phyloP scores from a whole-genome alignment of 2,797 vertebrate species.

The Helicolenus hilgendorfi region DNA sequence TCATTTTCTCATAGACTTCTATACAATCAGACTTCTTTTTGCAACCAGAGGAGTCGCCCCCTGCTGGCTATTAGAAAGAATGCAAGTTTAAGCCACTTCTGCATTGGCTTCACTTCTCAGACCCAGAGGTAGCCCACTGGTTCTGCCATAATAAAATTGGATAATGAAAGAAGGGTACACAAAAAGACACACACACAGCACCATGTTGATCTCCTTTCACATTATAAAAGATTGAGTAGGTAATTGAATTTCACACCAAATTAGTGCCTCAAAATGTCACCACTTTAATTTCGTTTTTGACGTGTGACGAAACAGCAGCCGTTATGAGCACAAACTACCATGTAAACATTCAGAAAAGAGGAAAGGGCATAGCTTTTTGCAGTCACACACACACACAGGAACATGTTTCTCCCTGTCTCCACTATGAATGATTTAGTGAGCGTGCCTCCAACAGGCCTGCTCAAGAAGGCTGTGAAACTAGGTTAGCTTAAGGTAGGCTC shows the following conservation, averaged over 20 bases:
- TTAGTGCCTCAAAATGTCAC: slow-evolving; percentile 19
- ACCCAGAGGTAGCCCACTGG: background rate
- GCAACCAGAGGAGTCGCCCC: no score
- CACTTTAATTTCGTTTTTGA: slow-evolving; percentile 10
- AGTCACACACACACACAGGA: slow-evolving; percentile 37
- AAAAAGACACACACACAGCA: background rate
- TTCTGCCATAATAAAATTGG: background rate
- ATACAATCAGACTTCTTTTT: accelerated
- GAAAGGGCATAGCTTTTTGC: slow-evolving; percentile 24
- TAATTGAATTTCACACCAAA: slow-evolving; percentile 55
- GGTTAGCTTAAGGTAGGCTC: slow-evolving; percentile 82
- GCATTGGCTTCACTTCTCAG: background rate
- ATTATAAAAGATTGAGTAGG: slow-evolving; percentile 50
- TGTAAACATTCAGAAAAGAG: slow-evolving; percentile 39
- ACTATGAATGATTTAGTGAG: slow-evolving; percentile 87
- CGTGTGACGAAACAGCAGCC: background rate
- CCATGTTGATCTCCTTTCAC: slow-evolving; percentile 36
- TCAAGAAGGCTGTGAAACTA: slow-evolving; percentile 75
- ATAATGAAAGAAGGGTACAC: slow-evolving; percentile 21
- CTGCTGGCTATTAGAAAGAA: no score
- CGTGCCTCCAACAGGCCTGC: slow-evolving; percentile 69
- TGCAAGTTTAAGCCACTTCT: no score
- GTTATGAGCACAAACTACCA: background rate
- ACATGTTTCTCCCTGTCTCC: slow-evolving; percentile 74
- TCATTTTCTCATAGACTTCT: no score